Evolutionary conservation across 2,797 vertebrate genomes (phyloP), one percentile per base, ranked within the genome.

Genomic region (Cryptoprocta ferox): DNA sequence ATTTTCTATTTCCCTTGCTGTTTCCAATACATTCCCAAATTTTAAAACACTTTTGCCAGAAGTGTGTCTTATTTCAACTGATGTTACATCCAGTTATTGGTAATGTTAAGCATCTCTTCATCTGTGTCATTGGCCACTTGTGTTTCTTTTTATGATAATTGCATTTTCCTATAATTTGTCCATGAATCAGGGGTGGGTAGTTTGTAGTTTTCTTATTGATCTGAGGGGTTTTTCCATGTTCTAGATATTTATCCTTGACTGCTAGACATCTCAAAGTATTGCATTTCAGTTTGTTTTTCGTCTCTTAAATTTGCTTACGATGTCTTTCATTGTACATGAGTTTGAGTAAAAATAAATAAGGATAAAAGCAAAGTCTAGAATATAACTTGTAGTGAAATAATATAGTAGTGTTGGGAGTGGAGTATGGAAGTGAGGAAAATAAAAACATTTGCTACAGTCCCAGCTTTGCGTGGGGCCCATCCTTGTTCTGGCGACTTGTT

Each of bases 201-300:
- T 39, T 87, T 66, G 53, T 71, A 37, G 94, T 90, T 95, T 95
- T 95, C 50, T 83, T 71, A 94, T 79, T 94, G 59, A 93, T 80
- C 70, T 96, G 19, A 42, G 65, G 84, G 80, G 30, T 16, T 92
- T 93, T 86, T 63, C 16, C 42, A 3, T 79, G 59, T 45, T 65
- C 35, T 37, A 73, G 39, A 82, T 59, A 76, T 93, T 94, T 89
- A 84, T 92, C 53, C 12, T 84, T 78, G 59, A 73, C 42, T 42
- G 2, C 19, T 39, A 61, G 6, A 2, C 14, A 28, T 81, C 48
- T 48, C 66, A 21, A 91, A 65, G 59, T 59, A 91, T 12, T 56
- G 11, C 42, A 65, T 88, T 85, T 96, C 32, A 11, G 19, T 59
- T 93, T 71, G 9, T 28, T 76, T 68, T 24, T 30, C 73, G 3